Base-by-base conservation (phyloP, 1,140 invertebrate genomes). In the Carcinoscorpius rotundicauda region DNA sequence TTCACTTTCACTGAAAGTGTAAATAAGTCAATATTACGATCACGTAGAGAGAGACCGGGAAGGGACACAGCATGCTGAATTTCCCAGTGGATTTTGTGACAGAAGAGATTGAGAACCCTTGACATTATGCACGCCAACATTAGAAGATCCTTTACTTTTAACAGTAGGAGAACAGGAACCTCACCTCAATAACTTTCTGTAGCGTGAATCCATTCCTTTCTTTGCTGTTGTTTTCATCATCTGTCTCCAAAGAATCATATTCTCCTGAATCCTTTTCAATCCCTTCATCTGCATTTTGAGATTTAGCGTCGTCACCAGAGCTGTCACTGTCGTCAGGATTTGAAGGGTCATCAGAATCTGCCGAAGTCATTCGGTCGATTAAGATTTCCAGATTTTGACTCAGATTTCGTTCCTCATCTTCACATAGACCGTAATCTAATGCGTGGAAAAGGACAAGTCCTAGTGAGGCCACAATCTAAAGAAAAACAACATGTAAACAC, bases 201-300 rank as follows among this genome's bases (percentile, higher is more conserved):
- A 77, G 73, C 49, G 70, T 72, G 61, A 76, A 71, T 6, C 71
- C 67, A 59, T 68, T 71, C 48, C 69, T 69, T 4, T 69, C 63
- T 65, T 70, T 72, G 49, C 58, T 66, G 6, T 63, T 64, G 79
- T 10, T 51, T 29, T 65, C 76, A 56, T 81, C 78, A 11, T 79
- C 79, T 69, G 64, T 62, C 9, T 61, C 50, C 29, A 9, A 49
- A 49, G 52, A 50, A n/a, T 87, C 86, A 64, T 82, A 80, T 51
- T 90, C 88, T 62, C 87, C 87, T 3, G 89, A 87, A 77, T 93
- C 90, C 68, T 88, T 80, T 77, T 93, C 91, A 71, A 93, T 93
- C 58, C 90, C 90, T 78, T 93, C 90, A 76, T 93, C 90, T 6
- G 66, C 63, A 10, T 69, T 68, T 52, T 68, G 69, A 4, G 64